Evolutionary conservation across 2,888 invertebrate species (phyloP), one percentile per base, ranked within the genome.

Genomic region (Anticlea derivata): DNA sequence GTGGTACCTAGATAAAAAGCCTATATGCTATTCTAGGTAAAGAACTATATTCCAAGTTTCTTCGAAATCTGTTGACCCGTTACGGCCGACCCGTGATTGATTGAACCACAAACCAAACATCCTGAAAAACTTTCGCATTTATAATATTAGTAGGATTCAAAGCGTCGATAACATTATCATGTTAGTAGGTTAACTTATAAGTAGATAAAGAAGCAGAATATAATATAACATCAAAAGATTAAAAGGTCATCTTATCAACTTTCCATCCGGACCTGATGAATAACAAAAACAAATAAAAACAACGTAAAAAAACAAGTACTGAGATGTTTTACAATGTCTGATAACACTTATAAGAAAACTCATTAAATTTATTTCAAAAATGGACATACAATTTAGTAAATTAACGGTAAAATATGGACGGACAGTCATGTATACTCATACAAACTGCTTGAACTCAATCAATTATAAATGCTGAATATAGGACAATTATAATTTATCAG

Each of bases 101-200:
- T n/a, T n/a, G n/a, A n/a, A n/a, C n/a, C n/a, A n/a, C n/a, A n/a
- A n/a, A n/a, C n/a, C n/a, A n/a, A n/a, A n/a, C n/a, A n/a, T n/a
- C n/a, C n/a, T n/a, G n/a, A n/a, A n/a, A n/a, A n/a, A n/a, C n/a
- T n/a, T n/a, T n/a, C n/a, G n/a, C n/a, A n/a, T n/a, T n/a, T n/a
- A n/a, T n/a, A n/a, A n/a, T n/a, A n/a, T n/a, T n/a, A n/a, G n/a
- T n/a, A n/a, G n/a, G n/a, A n/a, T 62, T 56, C 60, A 63, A 63
- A 63, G 61, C 61, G 51, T 44, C 58, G 33, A 66, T 59, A 60
- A 60, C 55, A 52, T 43, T 58, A 55, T 55, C 53, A 57, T 46
- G 48, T 50, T 52, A 39, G 48, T 50, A 49, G 50, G 56, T 50
- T 51, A 55, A 55, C 49, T 52, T 52, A 38, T 55, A 54, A 47